Percentiles rank a stretch among this genome's conserved stretches.
phyloP scores from a whole-genome alignment of 2,797 vertebrate genomes.

The Fistularia commersonii region DNA sequence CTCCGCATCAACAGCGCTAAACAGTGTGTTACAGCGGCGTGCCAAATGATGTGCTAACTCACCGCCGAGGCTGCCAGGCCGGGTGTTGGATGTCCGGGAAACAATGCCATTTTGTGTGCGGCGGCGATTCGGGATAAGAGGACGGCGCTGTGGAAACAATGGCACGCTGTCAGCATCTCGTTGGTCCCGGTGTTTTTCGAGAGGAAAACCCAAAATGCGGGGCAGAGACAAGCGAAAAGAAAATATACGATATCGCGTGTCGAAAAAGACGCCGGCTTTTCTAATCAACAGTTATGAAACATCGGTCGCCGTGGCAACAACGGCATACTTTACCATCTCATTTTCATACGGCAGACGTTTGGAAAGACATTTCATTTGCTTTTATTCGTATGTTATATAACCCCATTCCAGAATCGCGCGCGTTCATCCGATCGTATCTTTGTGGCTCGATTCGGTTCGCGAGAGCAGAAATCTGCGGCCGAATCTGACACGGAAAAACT shows the following conservation, averaged over 20 bases:
- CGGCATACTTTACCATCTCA: conserved; percentile 14
- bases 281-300: conserved; percentile 39
- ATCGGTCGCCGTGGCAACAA: conserved; percentile 33
- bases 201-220: conserved; percentile 50
- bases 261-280: conserved; percentile 43
- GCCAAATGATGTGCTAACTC: conserved; percentile 74
- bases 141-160: conserved; percentile 56
- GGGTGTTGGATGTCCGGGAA: conserved; percentile 71
- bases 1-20: conserved; percentile 33
- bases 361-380: too few species aligned
- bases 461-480: too few species aligned
- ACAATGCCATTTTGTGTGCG: conserved; percentile 73
- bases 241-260: conserved; percentile 47
- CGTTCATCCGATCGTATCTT: too few species aligned
- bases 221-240: conserved; percentile 32
- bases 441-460: too few species aligned
- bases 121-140: conserved; percentile 9
- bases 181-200: conserved; percentile 64
- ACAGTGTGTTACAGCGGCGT: conserved; percentile 53
- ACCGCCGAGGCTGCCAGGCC: conserved; percentile 55
- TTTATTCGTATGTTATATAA: too few species aligned
- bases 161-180: conserved; percentile 66
- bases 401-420: too few species aligned
- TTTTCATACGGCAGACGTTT: conserved; percentile 15
- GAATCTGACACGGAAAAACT: too few species aligned